Base-by-base conservation (phyloP, 2,797 vertebrate genomes). In the Manis javanica region DNA sequence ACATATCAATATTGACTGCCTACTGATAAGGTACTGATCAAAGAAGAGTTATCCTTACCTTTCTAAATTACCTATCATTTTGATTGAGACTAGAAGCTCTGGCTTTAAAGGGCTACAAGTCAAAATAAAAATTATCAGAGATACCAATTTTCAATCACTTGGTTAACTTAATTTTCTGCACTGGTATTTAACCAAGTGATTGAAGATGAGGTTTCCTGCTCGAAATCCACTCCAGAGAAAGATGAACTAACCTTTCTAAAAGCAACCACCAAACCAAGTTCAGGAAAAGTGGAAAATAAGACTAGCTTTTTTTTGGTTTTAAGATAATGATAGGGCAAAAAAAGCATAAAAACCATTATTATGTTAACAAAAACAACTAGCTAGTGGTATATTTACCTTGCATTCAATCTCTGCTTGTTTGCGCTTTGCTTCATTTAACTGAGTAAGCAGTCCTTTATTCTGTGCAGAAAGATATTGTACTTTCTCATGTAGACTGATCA, bases 371-470 rank as follows among this genome's bases (percentile, higher is more conserved):
- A 93, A 85, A 78, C n/a, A 61, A 72, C 26, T n/a, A 68, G 69
- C 23, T 79, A 42, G 4, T 5, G 75, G 46, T 21, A 82, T 87
- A 63, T 78, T 98, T 99, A 99, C 99, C 99, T 99, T 99, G 99
- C 99, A 99, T 95, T 99, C 99, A 91, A 99, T 99, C 98, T 99
- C 99, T 77, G 99, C 99, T 98, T 99, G 99, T 96, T 98, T 99
- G 96, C 99, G 98, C 94, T 99, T 99, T 83, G 99, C 98, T 98
- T 99, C 99, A 96, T 99, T 99, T 96, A 99, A 61, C 68, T 99
- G 99, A 96, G 98, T 94, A 63, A 99, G 98, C 11, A 99, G 98
- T 88, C 98, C 99, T 98, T 99, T 99, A 97, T 99, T 99, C 98
- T 99, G 99, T 4, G 96, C 91, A 5, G 99, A 99, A 98, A 99